These are phyloP conservation scores for Dioctria rufipes DNA, from an alignment of 2,888 invertebrate species.

Conservation along the genomic window DNA sequence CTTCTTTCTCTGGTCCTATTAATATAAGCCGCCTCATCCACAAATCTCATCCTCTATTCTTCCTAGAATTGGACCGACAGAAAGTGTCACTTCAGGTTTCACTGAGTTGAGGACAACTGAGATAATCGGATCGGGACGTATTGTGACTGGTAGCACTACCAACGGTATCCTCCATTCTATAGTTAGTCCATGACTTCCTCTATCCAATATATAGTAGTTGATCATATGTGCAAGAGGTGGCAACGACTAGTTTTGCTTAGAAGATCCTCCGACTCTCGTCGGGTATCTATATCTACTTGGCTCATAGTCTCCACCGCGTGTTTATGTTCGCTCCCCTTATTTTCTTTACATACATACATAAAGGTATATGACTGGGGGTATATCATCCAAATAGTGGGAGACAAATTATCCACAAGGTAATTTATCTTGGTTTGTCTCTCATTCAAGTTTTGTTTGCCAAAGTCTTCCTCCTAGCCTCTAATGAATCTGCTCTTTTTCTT, in stretches of 20 bases:
- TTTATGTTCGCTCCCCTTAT: constrained; percentile 35
- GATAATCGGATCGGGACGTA: not conserved
- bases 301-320: not conserved
- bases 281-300: too few relatives aligned
- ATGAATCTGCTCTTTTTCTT: constrained; percentile 49
- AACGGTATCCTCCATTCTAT: not conserved
- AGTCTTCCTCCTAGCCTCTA: constrained; percentile 45
- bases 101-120: constrained; percentile 1
- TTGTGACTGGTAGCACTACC: not conserved
- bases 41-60: not conserved
- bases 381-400: constrained; percentile 51
- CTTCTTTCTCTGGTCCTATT: constrained; percentile 25
- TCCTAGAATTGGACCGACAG: constrained; percentile 21
- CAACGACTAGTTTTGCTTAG: constrained; percentile 44
- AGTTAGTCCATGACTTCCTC: not conserved
- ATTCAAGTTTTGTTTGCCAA: constrained; percentile 54
- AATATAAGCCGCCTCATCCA: constrained; percentile 20
- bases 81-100: constrained; percentile 47
- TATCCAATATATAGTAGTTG: constrained; percentile 14
- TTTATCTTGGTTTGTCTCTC: constrained; percentile 59
- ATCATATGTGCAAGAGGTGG: constrained; percentile 50
- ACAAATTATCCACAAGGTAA: constrained; percentile 60
- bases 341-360: not conserved
- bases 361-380: constrained; percentile 35
- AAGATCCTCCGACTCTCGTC: not conserved